Evolutionary conservation across 2,113 vertebrate species (phyloP), one percentile per base, ranked within the genome.

Genomic region (Setophaga petechia): DNA sequence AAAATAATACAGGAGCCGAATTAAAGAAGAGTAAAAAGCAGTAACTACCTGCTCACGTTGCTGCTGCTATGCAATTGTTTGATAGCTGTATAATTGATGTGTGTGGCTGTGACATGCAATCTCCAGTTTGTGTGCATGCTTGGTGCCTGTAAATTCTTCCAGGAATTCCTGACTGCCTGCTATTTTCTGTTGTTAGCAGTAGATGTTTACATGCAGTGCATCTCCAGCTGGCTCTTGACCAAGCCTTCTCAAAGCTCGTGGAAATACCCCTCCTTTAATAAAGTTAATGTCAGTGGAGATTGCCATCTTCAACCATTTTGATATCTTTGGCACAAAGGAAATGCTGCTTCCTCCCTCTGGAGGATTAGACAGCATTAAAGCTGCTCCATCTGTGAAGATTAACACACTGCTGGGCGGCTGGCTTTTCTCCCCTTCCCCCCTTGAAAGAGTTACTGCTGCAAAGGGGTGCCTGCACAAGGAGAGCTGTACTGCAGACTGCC

Each of bases 271-370:
- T 86, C 68, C 68, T 80, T 74, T 90, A 91, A 80, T 93, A 61
- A 89, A 49, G 62, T 74, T 59, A 69, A 12, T 65, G 25, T 54
- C 73, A 69, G 71, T 31, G n/a, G 66, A 89, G 76, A 57, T 63
- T 94, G 75, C 58, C 52, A 66, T 73, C 69, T 93, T 83, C 72
- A 68, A 88, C 72, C 35, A 57, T 89, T 90, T 71, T 57, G 61
- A 92, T 90, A 65, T 46, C 82, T 73, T 76, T 88, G 67, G 71
- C 94, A 87, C 74, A 89, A 92, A 90, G 82, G 84, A 94, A 89
- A 73, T 79, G 57, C 72, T 73, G 24, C 46, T 84, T 89, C 81
- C 68, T 88, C 62, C 62, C 72, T 91, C 57, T 72, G 43, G 78
- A 95, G 86, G 93, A 90, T 94, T 90, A 82, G 46, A 22, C 55